Percentiles rank a stretch among this genome's conserved stretches.
These are phyloP conservation scores for Heliconius congener DNA, from an alignment of 1,140 invertebrate genomes.

Conservation along the genomic window DNA sequence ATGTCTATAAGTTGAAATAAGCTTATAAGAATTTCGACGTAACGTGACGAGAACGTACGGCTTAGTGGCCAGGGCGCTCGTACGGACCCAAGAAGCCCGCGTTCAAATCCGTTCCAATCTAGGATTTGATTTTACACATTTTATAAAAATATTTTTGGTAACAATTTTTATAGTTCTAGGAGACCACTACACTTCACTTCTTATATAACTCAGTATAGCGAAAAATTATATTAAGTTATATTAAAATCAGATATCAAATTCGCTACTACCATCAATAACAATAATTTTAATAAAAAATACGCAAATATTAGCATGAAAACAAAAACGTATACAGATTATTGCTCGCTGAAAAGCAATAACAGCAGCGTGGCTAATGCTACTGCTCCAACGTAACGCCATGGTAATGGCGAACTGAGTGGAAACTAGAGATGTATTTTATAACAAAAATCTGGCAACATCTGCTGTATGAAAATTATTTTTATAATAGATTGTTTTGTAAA, in stretches of 20 bases:
- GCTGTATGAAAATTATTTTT: not conserved
- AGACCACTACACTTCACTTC: too few species aligned
- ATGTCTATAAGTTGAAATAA: too few species aligned
- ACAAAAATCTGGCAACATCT: not conserved
- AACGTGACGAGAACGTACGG: too few species aligned
- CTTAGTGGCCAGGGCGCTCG: too few species aligned
- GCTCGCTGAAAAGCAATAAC: conserved; percentile 32
- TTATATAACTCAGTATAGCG: too few species aligned
- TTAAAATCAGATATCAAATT: not conserved
- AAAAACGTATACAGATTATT: conserved; percentile 24
- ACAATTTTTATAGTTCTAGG: too few species aligned
- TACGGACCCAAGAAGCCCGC: too few species aligned
- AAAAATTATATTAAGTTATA: not conserved
- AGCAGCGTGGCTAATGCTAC: conserved; percentile 5
- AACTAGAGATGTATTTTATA: not conserved
- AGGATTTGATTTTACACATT: too few species aligned
- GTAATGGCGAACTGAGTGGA: conserved; percentile 4
- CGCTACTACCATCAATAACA: not conserved
- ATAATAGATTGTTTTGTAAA: not conserved
- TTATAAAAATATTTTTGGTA: too few species aligned
- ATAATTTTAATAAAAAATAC: conserved; percentile 3
- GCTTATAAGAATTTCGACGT: too few species aligned
- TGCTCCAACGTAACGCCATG: not conserved
- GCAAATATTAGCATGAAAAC: not conserved
- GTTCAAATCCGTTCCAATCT: too few species aligned